Base-by-base conservation (phyloP, 2,888 invertebrate species). In the Pimpla rufipes region DNA sequence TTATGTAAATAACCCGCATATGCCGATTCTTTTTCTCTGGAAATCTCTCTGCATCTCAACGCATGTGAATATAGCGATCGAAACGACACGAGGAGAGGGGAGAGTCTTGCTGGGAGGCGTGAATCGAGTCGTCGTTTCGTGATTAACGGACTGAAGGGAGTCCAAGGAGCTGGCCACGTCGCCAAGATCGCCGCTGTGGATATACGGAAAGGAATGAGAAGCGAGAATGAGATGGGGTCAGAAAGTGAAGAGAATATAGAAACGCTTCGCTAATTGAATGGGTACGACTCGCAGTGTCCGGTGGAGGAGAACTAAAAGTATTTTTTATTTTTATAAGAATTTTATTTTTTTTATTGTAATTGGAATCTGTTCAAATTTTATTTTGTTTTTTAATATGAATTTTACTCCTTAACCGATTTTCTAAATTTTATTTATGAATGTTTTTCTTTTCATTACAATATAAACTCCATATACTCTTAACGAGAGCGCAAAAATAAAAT, bases 91-190 rank as follows among this genome's bases (percentile, higher is more conserved):
- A 10, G 40, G 52, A 18, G 16, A 52, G 50, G 40, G n/a, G n/a
- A n/a, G n/a, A 57, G 47, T 35, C 21, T 21, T 23, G 37, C 57
- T 52, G 11, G 57, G 29, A 57, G 57, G 55, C 45, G 76, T 75
- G 70, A 76, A 81, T 76, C 66, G 76, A 81, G 75, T 75, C 74
- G 57, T 68, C 79, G 42, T 67, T 47, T 37, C 18, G 74, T 62
- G 74, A 74, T 74, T 62, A 74, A 74, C 74, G 47, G 29, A 70
- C 77, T 50, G 6, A 29, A 11, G 52, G 29, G 42, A 68, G 21
- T 68, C 50, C 59, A 35, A 45, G 64, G 66, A 42, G 42, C 45
- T 45, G 35, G 29, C 47, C 42, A 59, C 40, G 42, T 57, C 62
- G 75, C 64, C 16, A 55, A 68, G 80, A 80, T 80, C 52, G 52